These are phyloP conservation scores for Hyperopisus bebe DNA, from an alignment of 2,113 vertebrate species.

Conservation along the genomic window DNA sequence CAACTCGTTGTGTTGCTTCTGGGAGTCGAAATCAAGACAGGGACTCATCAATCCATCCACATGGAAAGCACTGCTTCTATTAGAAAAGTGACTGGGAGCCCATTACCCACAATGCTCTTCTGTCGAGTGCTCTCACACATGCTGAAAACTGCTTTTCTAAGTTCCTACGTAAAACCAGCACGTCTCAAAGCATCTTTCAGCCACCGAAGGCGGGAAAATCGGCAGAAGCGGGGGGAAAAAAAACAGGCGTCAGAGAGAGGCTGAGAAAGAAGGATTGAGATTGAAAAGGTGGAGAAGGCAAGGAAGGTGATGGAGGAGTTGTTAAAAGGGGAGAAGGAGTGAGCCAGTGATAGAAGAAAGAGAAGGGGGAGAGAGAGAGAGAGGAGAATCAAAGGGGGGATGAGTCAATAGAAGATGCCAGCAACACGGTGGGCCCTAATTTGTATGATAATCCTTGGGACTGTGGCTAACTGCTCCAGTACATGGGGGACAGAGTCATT, in stretches of 20 bases:
- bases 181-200: not conserved
- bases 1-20: not conserved
- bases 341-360: not conserved
- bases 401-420: not conserved
- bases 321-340: not conserved
- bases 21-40: not conserved
- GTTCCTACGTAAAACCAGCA: not conserved
- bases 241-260: not conserved
- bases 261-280: not conserved
- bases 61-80: not conserved
- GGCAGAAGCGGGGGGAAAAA: too few species aligned
- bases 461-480: not conserved
- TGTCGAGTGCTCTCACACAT: not conserved
- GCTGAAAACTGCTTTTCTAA: not conserved
- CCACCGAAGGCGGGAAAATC: not conserved
- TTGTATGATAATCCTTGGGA: slow-evolving; percentile 20
- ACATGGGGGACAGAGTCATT: not conserved
- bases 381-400: not conserved
- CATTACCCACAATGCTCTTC: not conserved
- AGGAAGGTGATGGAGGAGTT: not conserved
- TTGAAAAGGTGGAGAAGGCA: not conserved
- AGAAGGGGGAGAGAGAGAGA: not conserved
- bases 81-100: not conserved
- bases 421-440: slow-evolving; percentile 1
- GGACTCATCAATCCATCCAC: not conserved